Base-by-base conservation (phyloP, 1,140 invertebrate species). In the Drosophila jambulina region DNA sequence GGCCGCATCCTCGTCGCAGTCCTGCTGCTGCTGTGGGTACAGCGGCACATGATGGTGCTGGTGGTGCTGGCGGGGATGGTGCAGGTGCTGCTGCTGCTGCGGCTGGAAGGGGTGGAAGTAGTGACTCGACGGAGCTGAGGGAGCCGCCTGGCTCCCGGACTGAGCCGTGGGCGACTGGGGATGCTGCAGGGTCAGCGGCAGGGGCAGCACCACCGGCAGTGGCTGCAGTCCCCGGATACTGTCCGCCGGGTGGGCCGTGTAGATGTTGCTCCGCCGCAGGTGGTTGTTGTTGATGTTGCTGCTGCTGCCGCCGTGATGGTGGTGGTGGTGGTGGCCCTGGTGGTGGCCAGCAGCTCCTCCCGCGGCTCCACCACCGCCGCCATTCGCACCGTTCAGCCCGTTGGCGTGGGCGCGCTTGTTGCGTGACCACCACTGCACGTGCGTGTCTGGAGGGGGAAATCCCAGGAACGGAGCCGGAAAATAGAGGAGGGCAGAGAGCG, bases 361-460 rank as follows among this genome's bases (percentile, higher is more conserved):
- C 69, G 74, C 72, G 40, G 63, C 67, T 13, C 70, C 43, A 51
- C 63, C 70, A 56, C 71, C 75, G 64, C 74, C 71, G 53, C 70
- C 78, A 56, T 12, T 56, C 27, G 64, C 49, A 40, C 76, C 77
- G 23, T 62, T 79, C 15, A 79, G 48, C 3, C 82, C 69, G 27
- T 80, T 77, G 78, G 88, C 78, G 63, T 91, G 91, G 62, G 91
- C 78, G 62, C 91, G 91, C 43, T 92, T 92, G 71, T 92, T 92
- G 49, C 91, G 91, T 45, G 91, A 92, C 91, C 91, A 92, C 91
- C 91, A 92, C 60, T 92, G 91, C 59, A 92, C 91, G 65, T 92
- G 91, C 53, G 91, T 92, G 67, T 92, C 91, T 92, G 76, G 51
- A 81, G 63, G 38, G 54, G 25, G 46, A n/a, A 56, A 25, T 56